These are phyloP conservation scores for Toxostoma redivivum DNA, from an alignment of 2,113 vertebrate genomes.

Conservation along the genomic window DNA sequence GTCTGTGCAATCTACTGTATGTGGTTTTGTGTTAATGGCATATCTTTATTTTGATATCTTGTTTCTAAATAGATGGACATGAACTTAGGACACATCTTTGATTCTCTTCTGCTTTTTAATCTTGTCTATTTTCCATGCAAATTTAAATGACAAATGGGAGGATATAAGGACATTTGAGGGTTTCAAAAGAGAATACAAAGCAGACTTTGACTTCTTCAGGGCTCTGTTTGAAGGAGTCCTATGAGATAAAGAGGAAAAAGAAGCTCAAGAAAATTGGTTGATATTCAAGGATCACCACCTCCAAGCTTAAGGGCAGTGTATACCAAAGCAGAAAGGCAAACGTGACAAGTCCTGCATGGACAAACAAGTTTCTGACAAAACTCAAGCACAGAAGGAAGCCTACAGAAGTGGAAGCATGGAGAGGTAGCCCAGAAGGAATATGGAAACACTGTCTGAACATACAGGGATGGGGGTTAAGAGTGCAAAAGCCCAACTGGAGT, in stretches of 20 bases:
- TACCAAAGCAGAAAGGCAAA: not conserved
- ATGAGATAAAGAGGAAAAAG: not conserved
- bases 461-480: not conserved
- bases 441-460: not conserved
- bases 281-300: not conserved
- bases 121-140: not conserved
- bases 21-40: not conserved
- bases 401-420: not conserved
- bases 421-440: not conserved
- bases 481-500: not conserved
- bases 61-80: not conserved
- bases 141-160: not conserved
- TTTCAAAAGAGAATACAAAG: not conserved
- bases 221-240: not conserved
- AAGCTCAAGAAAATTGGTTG: not conserved
- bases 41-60: not conserved
- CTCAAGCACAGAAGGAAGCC: not conserved
- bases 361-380: not conserved
- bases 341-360: fast-evolving
- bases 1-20: not conserved
- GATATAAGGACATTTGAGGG: not conserved
- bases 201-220: not conserved
- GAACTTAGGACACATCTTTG: not conserved
- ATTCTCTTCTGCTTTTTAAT: not conserved
- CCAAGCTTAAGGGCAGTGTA: not conserved